Base-by-base conservation (phyloP, 2,797 vertebrate species). In the Thaleichthys pacificus region DNA sequence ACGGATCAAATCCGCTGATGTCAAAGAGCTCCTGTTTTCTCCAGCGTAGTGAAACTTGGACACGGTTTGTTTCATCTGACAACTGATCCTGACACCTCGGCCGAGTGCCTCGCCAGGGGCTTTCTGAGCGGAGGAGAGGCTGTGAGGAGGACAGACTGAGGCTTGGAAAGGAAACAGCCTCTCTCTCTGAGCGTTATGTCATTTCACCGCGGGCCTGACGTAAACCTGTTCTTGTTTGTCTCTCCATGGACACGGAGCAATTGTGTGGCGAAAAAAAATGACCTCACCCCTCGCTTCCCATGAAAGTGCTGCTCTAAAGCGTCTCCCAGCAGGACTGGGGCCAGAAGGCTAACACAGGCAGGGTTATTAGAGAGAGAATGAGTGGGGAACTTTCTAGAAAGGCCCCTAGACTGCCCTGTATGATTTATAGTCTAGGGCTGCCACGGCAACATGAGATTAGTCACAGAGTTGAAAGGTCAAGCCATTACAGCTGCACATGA, bases 401-500 rank as follows among this genome's bases (percentile, higher is more conserved):
- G 81, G 84, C 77, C 84, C 83, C 87, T 69, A 85, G 86, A 89
- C 89, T 86, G 72, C 78, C 77, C 80, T 72, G 66, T n/a, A 21
- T 92, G 90, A 92, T 92, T 93, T 92, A 93, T 89, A 74, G 86
- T 85, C 81, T 80, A 76, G 77, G 84, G 85, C 80, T 87, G 81
- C 84, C 82, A 85, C 85, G 84, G 85, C 87, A 92, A 92, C 87
- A 85, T 80, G 85, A 89, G 88, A 91, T 93, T 93, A 91, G 90
- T 92, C 90, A 90, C 81, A 80, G 85, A 89, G 90, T 85, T 91
- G 82, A 91, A 89, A 89, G 91, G 90, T 89, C 89, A 91, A 87
- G 84, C 81, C 86, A 83, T 91, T 90, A 91, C 91, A 93, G 91
- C 89, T 93, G 91, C 74, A 77, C 80, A 91, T 92, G 91, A 92